These are phyloP conservation scores for Hipparchia semele DNA, from an alignment of 2,888 invertebrate genomes.

Conservation along the genomic window DNA sequence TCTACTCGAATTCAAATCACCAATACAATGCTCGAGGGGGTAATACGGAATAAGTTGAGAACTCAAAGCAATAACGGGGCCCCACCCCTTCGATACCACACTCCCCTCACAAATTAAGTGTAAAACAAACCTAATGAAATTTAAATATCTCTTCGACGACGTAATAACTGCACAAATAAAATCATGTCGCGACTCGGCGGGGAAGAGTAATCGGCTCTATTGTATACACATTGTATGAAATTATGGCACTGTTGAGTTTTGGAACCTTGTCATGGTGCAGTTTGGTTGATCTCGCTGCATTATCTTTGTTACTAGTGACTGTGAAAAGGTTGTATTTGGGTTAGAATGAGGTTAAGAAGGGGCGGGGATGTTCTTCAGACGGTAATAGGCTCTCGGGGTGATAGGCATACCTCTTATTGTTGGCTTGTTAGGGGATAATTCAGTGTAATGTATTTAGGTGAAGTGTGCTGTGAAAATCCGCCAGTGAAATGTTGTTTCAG, in stretches of 20 bases:
- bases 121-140: constrained; percentile 84
- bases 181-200: constrained; percentile 65
- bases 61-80: constrained; percentile 66
- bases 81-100: constrained; percentile 70
- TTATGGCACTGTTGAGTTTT: constrained; percentile 59
- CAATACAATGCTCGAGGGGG: constrained; percentile 66
- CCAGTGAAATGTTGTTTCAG: constrained; percentile 40
- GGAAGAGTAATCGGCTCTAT: constrained; percentile 79
- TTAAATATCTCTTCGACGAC: constrained; percentile 80
- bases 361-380: constrained; percentile 73
- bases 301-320: constrained; percentile 45
- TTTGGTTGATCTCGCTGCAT: constrained; percentile 40
- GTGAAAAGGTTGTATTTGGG: constrained; percentile 65
- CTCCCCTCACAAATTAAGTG: constrained; percentile 82
- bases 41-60: constrained; percentile 67
- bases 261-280: constrained; percentile 62
- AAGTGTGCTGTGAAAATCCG: constrained; percentile 61
- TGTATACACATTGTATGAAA: constrained; percentile 74
- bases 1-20: constrained; percentile 76
- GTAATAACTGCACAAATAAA: constrained; percentile 82
- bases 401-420: constrained; percentile 78
- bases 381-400: constrained; percentile 77
- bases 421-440: constrained; percentile 78
- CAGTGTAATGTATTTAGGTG: constrained; percentile 66
- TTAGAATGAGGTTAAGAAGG: constrained; percentile 61